phyloP scores from a whole-genome alignment of 30 jellyfish, hydroid and myxozoan genomes.

The Sanderia malayensis region DNA sequence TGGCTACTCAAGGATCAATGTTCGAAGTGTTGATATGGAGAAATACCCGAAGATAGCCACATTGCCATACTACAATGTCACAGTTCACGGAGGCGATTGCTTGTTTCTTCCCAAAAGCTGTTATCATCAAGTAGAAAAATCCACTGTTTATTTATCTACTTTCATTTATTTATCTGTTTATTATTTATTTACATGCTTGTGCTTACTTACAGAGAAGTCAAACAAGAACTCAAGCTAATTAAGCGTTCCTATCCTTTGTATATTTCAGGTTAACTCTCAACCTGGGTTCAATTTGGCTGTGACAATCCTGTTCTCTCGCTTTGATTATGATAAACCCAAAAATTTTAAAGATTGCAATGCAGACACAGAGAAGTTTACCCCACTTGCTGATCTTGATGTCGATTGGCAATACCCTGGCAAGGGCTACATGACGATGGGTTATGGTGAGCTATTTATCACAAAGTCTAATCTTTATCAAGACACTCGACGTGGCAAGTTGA shows the following conservation, averaged over 20 bases:
- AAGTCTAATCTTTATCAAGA: neutral
- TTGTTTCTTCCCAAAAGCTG: constrained; percentile 70
- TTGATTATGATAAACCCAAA: constrained; percentile 34
- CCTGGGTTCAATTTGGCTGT: constrained; percentile 73
- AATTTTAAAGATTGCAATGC: constrained; percentile 50
- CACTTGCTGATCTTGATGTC: constrained; percentile 59
- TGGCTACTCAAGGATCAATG: constrained; percentile 70
- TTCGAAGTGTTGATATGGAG: constrained; percentile 51
- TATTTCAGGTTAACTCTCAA: constrained; percentile 66
- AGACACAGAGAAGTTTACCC: constrained; percentile 41
- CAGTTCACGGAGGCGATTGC: constrained; percentile 75
- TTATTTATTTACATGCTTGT: too few relatives aligned
- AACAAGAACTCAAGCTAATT: too few relatives aligned
- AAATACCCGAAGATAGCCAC: constrained; percentile 52
- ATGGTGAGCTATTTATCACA: constrained; percentile 33
- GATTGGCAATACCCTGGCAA: constrained; percentile 81
- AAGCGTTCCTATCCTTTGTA: neutral
- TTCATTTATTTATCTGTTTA: neutral
- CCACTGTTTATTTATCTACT: neutral
- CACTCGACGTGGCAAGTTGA: constrained; percentile 19
- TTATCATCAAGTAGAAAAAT: constrained; percentile 55
- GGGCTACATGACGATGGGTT: constrained; percentile 86
- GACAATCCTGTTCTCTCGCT: constrained; percentile 75
- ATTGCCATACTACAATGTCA: constrained; percentile 62
- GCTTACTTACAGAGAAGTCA: too few relatives aligned